These are phyloP conservation scores for Lanius collurio DNA, from an alignment of 2,113 vertebrate species.

Conservation along the genomic window DNA sequence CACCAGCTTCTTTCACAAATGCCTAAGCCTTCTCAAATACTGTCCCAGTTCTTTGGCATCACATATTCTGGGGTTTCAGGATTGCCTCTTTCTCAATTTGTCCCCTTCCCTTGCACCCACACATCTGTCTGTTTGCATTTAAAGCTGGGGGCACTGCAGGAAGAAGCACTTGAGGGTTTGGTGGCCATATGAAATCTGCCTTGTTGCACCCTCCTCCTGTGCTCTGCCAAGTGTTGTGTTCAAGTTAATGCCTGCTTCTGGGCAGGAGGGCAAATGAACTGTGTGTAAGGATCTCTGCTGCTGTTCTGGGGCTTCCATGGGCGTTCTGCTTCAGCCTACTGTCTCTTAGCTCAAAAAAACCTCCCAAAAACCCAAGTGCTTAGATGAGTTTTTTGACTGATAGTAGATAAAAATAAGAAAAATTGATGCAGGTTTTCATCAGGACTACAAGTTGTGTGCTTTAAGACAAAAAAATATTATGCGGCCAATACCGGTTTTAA, in stretches of 20 bases:
- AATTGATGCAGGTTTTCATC: background rate
- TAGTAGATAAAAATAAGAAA: background rate
- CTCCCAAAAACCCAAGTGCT: rapidly evolving
- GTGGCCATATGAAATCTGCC: rapidly evolving
- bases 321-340: background rate
- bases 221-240: background rate
- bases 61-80: rapidly evolving
- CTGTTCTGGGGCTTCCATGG: background rate
- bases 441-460: background rate
- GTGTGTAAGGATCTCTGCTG: rapidly evolving
- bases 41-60: background rate
- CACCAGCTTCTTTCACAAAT: background rate
- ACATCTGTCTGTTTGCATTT: rapidly evolving
- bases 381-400: background rate
- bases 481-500: rapidly evolving
- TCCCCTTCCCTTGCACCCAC: background rate
- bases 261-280: background rate
- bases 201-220: rapidly evolving
- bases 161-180: background rate
- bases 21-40: background rate
- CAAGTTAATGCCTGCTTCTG: background rate
- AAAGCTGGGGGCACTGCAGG: background rate
- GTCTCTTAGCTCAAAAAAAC: background rate
- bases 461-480: background rate
- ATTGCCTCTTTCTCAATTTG: rapidly evolving